A percentile compares a stretch with the other conserved stretches of the same genome.
phyloP scores from a whole-genome alignment of 2,113 vertebrate species.

The Centrocercus urophasianus region DNA sequence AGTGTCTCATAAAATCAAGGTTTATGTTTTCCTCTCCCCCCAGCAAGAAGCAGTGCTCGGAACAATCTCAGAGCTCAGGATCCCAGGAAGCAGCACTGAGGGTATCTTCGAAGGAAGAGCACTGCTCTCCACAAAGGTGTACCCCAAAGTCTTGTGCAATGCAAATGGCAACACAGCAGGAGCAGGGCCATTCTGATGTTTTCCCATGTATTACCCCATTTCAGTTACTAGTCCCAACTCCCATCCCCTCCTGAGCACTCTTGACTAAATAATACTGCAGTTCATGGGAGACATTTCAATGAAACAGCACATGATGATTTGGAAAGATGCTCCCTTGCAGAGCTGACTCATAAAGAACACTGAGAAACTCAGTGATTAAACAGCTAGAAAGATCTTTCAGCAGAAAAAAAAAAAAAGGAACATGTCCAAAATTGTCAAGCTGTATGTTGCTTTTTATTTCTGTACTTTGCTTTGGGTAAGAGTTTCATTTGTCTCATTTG shows the following conservation, averaged over 20 bases:
- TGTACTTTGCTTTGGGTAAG: neutral
- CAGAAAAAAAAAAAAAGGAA: neutral
- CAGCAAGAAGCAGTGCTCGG: neutral
- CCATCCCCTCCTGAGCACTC: neutral
- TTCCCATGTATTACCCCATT: neutral
- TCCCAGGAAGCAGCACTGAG: neutral
- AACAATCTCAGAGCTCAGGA: neutral
- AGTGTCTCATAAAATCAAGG: neutral
- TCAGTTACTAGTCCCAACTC: neutral
- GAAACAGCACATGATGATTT: constrained; percentile 1
- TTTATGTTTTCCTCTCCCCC: neutral
- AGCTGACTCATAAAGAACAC: constrained; percentile 54
- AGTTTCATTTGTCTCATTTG: constrained; percentile 23
- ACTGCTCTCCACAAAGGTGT: neutral
- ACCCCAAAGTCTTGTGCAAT: neutral
- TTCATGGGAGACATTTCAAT: constrained; percentile 18
- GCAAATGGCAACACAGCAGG: neutral
- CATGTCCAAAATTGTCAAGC: neutral
- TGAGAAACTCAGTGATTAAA: constrained; percentile 38
- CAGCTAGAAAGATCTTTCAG: neutral
- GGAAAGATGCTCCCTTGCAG: constrained; percentile 26
- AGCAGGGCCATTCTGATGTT: neutral
- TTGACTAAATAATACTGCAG: neutral
- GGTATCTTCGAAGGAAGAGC: neutral
- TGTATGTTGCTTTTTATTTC: neutral